Percentiles rank a stretch among this genome's conserved stretches.
Evolutionary conservation across 2,888 invertebrate species (phyloP).

Genomic region (Drosophila imparisetae): DNA sequence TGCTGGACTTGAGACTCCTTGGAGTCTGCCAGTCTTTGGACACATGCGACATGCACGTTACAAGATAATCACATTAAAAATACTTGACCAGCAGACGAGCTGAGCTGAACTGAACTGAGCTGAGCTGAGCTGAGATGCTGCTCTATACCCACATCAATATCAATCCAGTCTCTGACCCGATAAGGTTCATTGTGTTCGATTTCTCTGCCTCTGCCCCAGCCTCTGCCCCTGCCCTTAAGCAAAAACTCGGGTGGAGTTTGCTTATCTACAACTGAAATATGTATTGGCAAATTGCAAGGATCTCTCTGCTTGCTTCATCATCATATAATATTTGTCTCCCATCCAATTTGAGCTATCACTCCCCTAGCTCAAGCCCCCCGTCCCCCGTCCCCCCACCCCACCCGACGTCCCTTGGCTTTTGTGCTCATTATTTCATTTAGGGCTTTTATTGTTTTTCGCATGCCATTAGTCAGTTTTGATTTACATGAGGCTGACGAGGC

Average conservation of each 20-base stretch:
- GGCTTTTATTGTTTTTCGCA: slow-evolving; percentile 82
- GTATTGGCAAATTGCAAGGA: slow-evolving; percentile 53
- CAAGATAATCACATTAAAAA: slow-evolving; percentile 84
- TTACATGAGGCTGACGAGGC: slow-evolving; percentile 56
- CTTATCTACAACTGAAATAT: slow-evolving; percentile 37
- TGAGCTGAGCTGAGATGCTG: slow-evolving; percentile 13
- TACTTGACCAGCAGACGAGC: slow-evolving; percentile 45
- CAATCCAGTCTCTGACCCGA: slow-evolving; percentile 51
- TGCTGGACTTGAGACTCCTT: slow-evolving; percentile 20
- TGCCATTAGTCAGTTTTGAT: slow-evolving; percentile 82
- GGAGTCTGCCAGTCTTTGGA: slow-evolving; percentile 48
- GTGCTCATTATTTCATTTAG: slow-evolving; percentile 77
- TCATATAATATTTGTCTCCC: slow-evolving; percentile 37
- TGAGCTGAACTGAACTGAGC: slow-evolving; percentile 1
- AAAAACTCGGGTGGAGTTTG: background rate
- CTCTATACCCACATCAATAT: slow-evolving; percentile 63
- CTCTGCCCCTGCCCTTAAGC: background rate
- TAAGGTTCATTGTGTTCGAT: slow-evolving; percentile 27
- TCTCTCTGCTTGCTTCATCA: slow-evolving; percentile 19
- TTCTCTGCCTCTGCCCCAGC: background rate
- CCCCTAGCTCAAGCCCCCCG: slow-evolving; percentile 1
- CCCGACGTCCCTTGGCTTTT: slow-evolving; percentile 12
- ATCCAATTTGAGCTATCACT: slow-evolving; percentile 24
- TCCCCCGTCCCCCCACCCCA: no score
- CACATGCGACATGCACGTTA: slow-evolving; percentile 82